These are phyloP conservation scores for Palythoa heliodiscus DNA, from an alignment of 92 coral and sea anemone species.

Conservation along the genomic window DNA sequence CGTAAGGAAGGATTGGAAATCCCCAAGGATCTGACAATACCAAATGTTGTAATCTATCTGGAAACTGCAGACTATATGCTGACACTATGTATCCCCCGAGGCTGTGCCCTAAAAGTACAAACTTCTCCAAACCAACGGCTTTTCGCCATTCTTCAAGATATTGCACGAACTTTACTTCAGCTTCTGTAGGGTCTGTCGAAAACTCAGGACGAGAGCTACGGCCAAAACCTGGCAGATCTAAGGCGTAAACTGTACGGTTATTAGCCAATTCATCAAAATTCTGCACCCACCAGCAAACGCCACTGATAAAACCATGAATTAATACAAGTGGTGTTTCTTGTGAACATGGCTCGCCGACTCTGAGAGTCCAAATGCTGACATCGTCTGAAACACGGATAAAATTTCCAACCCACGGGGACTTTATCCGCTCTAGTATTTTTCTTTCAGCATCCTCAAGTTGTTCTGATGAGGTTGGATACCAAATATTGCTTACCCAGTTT, in stretches of 20 bases:
- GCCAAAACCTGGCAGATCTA: constrained; percentile 98
- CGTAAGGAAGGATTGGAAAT: constrained; percentile 91
- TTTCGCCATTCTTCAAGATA: constrained; percentile 94
- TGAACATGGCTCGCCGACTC: constrained; percentile 71
- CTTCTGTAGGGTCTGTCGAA: constrained; percentile 56
- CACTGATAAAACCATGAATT: constrained; percentile 89
- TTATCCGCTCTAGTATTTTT: constrained; percentile 67
- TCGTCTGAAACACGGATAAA: constrained; percentile 76
- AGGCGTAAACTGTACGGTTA: constrained; percentile 85
- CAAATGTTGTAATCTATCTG: constrained; percentile 80
- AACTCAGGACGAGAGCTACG: constrained; percentile 89
- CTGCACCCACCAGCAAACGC: constrained; percentile 92
- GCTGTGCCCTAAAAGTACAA: constrained; percentile 91
- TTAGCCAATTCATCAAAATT: constrained; percentile 74
- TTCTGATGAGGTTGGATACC: constrained; percentile 80
- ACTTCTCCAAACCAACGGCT: constrained; percentile 76
- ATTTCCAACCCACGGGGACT: constrained; percentile 81
- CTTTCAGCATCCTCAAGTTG: constrained; percentile 79
- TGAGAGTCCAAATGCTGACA: constrained; percentile 84
- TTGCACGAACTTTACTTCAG: constrained; percentile 80
- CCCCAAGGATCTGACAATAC: constrained; percentile 98
- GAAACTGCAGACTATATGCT: constrained; percentile 83
- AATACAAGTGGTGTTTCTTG: constrained; percentile 79
- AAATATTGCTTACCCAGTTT: constrained; percentile 64
- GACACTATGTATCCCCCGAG: constrained; percentile 91